phyloP scores from a whole-genome alignment of 1,140 invertebrate species.

The Tetramorium alpestre region DNA sequence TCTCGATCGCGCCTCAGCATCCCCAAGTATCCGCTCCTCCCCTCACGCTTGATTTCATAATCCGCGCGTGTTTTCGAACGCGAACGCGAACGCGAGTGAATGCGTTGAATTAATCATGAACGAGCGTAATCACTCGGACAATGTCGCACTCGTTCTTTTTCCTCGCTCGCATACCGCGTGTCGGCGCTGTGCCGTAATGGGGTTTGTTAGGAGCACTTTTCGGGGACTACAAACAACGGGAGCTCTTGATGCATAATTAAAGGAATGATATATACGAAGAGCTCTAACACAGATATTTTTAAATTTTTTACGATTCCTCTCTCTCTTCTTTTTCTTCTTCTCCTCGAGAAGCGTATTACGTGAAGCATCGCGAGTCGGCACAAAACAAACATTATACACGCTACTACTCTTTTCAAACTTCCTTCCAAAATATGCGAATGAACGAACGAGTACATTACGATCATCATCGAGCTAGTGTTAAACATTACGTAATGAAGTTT shows the following conservation, averaged over 20 bases:
- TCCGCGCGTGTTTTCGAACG: conserved; percentile 36
- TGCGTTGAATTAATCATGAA: conserved; percentile 54
- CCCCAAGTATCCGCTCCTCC: conserved; percentile 8
- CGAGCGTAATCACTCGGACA: conserved; percentile 26
- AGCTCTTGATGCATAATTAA: conserved; percentile 43
- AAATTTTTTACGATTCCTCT: conserved; percentile 7
- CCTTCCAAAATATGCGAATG: conserved; percentile 11
- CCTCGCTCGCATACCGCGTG: background rate
- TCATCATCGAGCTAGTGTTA: background rate
- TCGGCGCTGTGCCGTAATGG: conserved; percentile 16
- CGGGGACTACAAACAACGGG: background rate
- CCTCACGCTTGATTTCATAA: conserved; percentile 39
- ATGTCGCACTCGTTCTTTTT: background rate
- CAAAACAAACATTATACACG: conserved; percentile 7
- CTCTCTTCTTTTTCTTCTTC: too few species aligned
- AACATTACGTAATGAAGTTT: conserved; percentile 7
- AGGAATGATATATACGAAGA: background rate
- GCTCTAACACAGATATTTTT: conserved; percentile 16
- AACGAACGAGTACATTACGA: background rate
- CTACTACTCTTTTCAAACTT: background rate
- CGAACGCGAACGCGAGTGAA: background rate
- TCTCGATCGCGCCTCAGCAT: conserved; percentile 37
- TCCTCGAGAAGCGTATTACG: background rate
- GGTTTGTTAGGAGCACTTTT: conserved; percentile 39
- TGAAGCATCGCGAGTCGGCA: conserved; percentile 3